Conservation (phyloP, 2,888 invertebrate species). For the Noctua comes region DNA sequence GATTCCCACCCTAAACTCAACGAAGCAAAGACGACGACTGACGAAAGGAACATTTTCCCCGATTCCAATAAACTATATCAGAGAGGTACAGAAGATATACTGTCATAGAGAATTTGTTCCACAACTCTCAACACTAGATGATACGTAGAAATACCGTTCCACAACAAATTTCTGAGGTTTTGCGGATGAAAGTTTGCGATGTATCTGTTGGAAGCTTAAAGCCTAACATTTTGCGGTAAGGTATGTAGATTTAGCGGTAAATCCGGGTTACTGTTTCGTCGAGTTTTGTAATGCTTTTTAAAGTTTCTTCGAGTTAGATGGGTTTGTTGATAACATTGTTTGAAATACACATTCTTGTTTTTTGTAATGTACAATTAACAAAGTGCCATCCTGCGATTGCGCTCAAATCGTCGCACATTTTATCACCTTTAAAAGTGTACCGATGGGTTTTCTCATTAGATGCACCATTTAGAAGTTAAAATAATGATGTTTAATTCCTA, state of each 20-base stretch:
- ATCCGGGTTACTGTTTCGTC: slow-evolving; percentile 12
- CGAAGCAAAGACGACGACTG: slow-evolving; percentile 44
- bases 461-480: neutral
- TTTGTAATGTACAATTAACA: neutral
- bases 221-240: slow-evolving; percentile 33
- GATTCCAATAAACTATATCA: slow-evolving; percentile 56
- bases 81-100: slow-evolving; percentile 56
- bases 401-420: neutral
- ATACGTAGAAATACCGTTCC: slow-evolving; percentile 37
- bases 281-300: slow-evolving; percentile 28
- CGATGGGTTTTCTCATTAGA: neutral
- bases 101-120: slow-evolving; percentile 67
- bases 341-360: neutral
- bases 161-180: slow-evolving; percentile 46
- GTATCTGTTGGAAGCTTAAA: slow-evolving; percentile 44
- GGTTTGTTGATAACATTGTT: neutral
- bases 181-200: slow-evolving; percentile 42
- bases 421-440: too few relatives aligned
- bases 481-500: neutral
- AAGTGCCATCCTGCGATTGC: neutral
- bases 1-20: slow-evolving; percentile 37
- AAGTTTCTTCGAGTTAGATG: slow-evolving; percentile 12
- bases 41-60: slow-evolving; percentile 48
- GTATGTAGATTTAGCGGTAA: slow-evolving; percentile 40
- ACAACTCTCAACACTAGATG: slow-evolving; percentile 44